phyloP scores from a whole-genome alignment of 2,113 vertebrate species.

The Scartelaos histophorus region DNA sequence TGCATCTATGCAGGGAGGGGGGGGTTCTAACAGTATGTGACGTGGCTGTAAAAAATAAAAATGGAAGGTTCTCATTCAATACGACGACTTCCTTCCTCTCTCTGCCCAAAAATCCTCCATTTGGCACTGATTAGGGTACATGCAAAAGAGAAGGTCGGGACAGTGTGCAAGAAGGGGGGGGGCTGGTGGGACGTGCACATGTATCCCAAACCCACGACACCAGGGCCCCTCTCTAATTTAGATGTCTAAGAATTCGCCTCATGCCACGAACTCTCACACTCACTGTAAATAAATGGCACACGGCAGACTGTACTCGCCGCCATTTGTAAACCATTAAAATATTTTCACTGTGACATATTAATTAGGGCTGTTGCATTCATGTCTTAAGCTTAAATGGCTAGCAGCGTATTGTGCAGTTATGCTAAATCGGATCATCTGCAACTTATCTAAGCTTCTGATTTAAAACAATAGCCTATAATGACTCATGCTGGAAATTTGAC shows the following conservation, averaged over 20 bases:
- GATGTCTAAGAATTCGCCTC: constrained; percentile 77
- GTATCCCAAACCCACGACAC: constrained; percentile 68
- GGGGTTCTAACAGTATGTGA: constrained; percentile 28
- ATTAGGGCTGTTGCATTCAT: constrained; percentile 58
- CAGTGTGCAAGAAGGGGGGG: not conserved
- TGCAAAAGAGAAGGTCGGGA: constrained; percentile 44
- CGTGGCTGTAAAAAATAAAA: constrained; percentile 57
- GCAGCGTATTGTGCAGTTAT: constrained; percentile 11
- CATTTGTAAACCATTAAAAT: constrained; percentile 79
- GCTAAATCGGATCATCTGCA: constrained; percentile 21
- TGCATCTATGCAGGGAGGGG: constrained; percentile 36
- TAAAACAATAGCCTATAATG: constrained; percentile 19
- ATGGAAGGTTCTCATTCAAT: constrained; percentile 65
- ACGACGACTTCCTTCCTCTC: constrained; percentile 69
- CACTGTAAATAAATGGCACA: constrained; percentile 59
- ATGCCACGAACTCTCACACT: constrained; percentile 75
- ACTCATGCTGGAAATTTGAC: constrained; percentile 16
- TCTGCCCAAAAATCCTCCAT: constrained; percentile 52
- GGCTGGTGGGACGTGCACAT: constrained; percentile 63
- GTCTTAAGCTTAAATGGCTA: constrained; percentile 21
- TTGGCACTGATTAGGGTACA: constrained; percentile 76
- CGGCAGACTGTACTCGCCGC: constrained; percentile 57
- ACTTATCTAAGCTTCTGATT: constrained; percentile 12
- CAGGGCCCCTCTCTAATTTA: constrained; percentile 72
- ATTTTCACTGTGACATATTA: constrained; percentile 73